Conservation (phyloP, 2,113 vertebrate genomes). For the Poeciliopsis turrubarensis region DNA sequence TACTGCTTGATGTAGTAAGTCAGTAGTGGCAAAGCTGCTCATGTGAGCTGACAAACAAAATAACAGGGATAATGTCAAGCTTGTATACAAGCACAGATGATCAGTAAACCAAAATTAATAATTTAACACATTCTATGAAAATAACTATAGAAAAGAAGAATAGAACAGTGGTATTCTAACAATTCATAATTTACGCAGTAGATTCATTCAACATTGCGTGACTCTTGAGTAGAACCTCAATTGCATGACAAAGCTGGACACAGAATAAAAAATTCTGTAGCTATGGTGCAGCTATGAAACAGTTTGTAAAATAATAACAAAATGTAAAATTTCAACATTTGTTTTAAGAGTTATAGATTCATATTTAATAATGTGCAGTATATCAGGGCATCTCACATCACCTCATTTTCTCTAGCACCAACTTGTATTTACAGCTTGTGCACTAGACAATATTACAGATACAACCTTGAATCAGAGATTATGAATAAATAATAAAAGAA, state of each 20-base stretch:
- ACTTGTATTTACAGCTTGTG: no score
- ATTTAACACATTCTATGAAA: constrained; percentile 17
- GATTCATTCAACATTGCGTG: constrained; percentile 3
- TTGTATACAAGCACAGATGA: constrained; percentile 34
- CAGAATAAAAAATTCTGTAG: not conserved
- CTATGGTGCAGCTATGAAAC: not conserved
- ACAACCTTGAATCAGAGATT: no score
- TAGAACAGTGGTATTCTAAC: not conserved
- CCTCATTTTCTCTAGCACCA: no score
- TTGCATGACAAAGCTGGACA: constrained; percentile 6
- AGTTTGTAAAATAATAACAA: not conserved
- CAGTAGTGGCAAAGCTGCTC: constrained; percentile 46
- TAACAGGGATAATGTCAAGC: constrained; percentile 35
- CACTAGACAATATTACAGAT: no score
- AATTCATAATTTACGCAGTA: not conserved
- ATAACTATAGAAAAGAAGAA: not conserved
- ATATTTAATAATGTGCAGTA: not conserved
- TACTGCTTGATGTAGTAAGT: constrained; percentile 26
- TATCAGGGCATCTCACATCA: no score
- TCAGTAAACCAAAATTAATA: constrained; percentile 51
- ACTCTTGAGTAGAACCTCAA: constrained; percentile 14
- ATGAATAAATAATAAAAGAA: not conserved
- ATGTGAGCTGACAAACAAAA: constrained; percentile 36
- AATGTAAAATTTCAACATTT: not conserved
- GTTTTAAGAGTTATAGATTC: not conserved